Evolutionary conservation across 2,797 vertebrate species (phyloP), one percentile per base, ranked within the genome.

Genomic region (Arctocebus calabarensis): DNA sequence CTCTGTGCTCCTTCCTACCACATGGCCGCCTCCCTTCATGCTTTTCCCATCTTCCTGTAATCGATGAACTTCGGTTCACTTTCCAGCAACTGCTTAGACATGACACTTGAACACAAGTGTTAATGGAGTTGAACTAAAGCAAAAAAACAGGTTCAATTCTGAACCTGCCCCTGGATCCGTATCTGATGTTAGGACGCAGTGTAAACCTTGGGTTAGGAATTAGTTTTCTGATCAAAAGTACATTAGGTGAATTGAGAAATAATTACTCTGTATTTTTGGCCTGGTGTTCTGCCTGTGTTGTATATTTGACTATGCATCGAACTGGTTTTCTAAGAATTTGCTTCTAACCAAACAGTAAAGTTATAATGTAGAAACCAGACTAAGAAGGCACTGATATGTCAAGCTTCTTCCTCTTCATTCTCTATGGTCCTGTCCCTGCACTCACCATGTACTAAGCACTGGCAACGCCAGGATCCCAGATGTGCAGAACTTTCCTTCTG

Each of bases 271-370:
- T 3, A 2, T 43, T 64, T 43, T 2, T 6, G n/a, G 73, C 16
- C 6, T 14, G 32, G 11, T 0, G 40, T 34, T 27, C 9, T 40
- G 23, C 19, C n/a, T 13, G 0, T 3, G 2, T 37, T 13, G 0
- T 7, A 2, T 11, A 34, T 25, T 23, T 34, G 59, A 48, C 8
- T 2, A 3, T 0, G 19, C 10, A 0, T 0, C 10, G 29, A 17
- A 16, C 66, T 12, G 27, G 32, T 5, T 84, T 77, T 45, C 89
- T 9, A 61, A 68, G 64, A 52, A 11, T 27, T 25, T 23, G 48
- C 32, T n/a, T 62, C 61, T 13, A 52, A 79, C n/a, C 45, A 25
- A n/a, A 17, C 32, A 20, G 34, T 2, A 61, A 79, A 62, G 25
- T 66, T 5, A 1, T 6, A 52, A 71, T 5, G 25, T 27, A 3